Conservation (phyloP, 2,113 vertebrate species). For the Vireo altiloquus region DNA sequence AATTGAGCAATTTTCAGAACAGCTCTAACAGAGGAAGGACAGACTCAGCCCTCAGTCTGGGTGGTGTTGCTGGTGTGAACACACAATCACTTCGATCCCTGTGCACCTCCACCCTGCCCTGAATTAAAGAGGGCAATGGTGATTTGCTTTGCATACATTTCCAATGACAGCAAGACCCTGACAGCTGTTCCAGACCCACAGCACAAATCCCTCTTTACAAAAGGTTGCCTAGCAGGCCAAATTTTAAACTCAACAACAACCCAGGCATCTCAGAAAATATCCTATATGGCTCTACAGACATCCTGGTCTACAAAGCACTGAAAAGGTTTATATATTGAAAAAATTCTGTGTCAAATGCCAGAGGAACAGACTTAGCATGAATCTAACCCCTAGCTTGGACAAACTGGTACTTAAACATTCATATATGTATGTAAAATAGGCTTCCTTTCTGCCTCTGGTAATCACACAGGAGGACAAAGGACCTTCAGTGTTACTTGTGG, state of each 20-base stretch:
- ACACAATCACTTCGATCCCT: not conserved
- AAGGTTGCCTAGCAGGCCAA: not conserved
- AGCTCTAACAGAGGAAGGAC: not conserved
- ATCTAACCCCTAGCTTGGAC: not conserved
- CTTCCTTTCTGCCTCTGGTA: not conserved
- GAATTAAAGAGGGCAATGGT: not conserved
- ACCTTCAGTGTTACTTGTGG: not conserved
- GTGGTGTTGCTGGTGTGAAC: not conserved
- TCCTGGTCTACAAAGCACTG: not conserved
- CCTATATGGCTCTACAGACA: not conserved
- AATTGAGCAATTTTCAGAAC: not conserved
- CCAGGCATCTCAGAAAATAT: not conserved
- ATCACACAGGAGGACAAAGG: not conserved
- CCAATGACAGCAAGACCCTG: not conserved
- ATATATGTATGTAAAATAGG: not conserved
- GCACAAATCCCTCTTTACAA: conserved; percentile 10
- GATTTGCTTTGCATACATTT: not conserved
- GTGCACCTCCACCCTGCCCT: not conserved
- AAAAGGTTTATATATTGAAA: not conserved
- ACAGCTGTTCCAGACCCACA: conserved; percentile 1
- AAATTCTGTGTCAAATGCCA: not conserved
- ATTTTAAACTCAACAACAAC: not conserved
- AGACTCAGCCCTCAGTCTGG: not conserved
- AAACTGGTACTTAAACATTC: not conserved
- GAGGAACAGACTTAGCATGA: not conserved